phyloP scores from a whole-genome alignment of 2,888 invertebrate genomes.

The Yponomeuta plumbellus region DNA sequence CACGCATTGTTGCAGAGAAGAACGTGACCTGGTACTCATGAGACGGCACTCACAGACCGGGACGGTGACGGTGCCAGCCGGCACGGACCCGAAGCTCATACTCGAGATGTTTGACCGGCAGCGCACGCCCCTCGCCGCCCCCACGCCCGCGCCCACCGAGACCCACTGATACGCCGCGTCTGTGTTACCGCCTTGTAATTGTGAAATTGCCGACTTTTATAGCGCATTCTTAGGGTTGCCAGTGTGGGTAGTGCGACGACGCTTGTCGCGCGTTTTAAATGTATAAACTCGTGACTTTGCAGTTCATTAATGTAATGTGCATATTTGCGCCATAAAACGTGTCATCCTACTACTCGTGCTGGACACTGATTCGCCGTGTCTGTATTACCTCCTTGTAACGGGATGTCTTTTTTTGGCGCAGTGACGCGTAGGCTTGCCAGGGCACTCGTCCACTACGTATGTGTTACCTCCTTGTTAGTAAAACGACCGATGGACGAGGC shows the following conservation, averaged over 20 bases:
- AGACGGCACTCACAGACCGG: slow-evolving; percentile 59
- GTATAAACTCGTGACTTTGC: no score
- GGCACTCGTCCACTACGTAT: no score
- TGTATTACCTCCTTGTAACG: no score
- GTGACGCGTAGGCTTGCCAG: no score
- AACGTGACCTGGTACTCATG: slow-evolving; percentile 71
- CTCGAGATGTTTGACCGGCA: slow-evolving; percentile 75
- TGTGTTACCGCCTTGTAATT: background rate
- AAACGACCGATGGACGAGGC: no score
- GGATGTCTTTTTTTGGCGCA: no score
- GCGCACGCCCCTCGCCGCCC: slow-evolving; percentile 59
- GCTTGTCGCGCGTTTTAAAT: no score
- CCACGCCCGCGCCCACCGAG: slow-evolving; percentile 49
- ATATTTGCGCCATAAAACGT: no score
- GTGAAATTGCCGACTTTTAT: background rate
- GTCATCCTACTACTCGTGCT: no score
- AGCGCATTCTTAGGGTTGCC: background rate
- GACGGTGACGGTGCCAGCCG: slow-evolving; percentile 73
- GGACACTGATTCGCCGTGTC: background rate
- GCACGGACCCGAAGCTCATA: slow-evolving; percentile 73
- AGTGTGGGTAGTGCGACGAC: no score
- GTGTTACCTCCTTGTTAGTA: no score
- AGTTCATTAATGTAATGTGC: no score
- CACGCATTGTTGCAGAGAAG: slow-evolving; percentile 59
- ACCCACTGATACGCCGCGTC: slow-evolving; percentile 32